Percentiles rank a stretch among this genome's conserved stretches.
Evolutionary conservation across 2,888 invertebrate genomes (phyloP).

Genomic region (Drosophila recens): DNA sequence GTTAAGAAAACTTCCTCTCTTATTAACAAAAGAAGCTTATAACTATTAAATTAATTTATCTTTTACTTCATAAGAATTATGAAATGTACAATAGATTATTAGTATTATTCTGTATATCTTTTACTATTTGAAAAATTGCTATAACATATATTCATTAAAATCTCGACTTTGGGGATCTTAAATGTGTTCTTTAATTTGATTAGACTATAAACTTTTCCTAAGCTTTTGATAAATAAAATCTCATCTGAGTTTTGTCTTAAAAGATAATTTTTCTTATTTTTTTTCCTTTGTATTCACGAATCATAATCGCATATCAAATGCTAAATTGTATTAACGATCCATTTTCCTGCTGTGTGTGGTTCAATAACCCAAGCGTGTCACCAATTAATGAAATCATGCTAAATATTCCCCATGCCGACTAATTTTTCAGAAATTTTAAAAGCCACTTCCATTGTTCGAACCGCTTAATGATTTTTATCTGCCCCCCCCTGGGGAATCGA

Average conservation of each 20-base stretch:
- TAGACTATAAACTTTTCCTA: neutral
- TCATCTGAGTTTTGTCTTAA: constrained; percentile 13
- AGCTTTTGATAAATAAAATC: constrained; percentile 32
- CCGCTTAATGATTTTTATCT: constrained; percentile 45
- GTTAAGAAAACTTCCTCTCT: no score
- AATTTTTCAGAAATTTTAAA: constrained; percentile 38
- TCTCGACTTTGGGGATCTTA: neutral
- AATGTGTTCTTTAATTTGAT: neutral
- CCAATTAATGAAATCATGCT: constrained; percentile 47
- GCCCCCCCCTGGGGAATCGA: constrained; percentile 39
- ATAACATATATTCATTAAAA: neutral
- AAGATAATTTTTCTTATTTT: neutral
- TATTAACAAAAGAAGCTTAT: no score
- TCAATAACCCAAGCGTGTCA: constrained; percentile 51
- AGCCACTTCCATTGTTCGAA: constrained; percentile 35
- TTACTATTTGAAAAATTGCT: no score
- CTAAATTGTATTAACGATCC: constrained; percentile 11
- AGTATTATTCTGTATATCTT: no score
- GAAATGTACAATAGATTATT: no score
- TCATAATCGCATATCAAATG: constrained; percentile 11
- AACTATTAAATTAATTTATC: no score
- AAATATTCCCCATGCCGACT: constrained; percentile 45
- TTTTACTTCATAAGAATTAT: no score
- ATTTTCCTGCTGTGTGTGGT: constrained; percentile 25
- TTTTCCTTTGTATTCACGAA: neutral